phyloP scores from a whole-genome alignment of 2,797 vertebrate genomes.

The Rachycentron canadum region DNA sequence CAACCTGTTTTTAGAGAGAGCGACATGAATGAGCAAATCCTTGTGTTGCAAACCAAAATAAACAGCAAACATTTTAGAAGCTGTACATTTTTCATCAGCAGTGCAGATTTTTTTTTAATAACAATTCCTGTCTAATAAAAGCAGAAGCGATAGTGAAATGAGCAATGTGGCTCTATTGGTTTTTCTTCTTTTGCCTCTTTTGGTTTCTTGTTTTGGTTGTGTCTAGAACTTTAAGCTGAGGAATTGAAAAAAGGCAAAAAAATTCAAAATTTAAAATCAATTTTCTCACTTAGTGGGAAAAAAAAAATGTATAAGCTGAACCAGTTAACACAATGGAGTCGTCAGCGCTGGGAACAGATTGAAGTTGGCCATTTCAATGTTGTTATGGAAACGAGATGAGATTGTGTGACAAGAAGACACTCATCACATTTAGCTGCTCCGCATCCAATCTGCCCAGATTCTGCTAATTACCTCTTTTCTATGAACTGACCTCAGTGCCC shows the following conservation, averaged over 20 bases:
- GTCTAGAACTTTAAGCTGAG: not conserved
- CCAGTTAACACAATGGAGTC: slow-evolving; percentile 30
- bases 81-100: not conserved
- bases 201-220: no score
- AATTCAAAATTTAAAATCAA: not conserved
- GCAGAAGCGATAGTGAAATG: not conserved
- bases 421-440: slow-evolving; percentile 65
- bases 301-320: slow-evolving; percentile 18
- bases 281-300: not conserved
- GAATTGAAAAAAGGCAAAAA: not conserved
- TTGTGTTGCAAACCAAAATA: slow-evolving; percentile 19
- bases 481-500: slow-evolving; percentile 51
- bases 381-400: slow-evolving; percentile 85
- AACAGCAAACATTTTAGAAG: slow-evolving; percentile 3
- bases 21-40: slow-evolving; percentile 41
- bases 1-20: slow-evolving; percentile 45
- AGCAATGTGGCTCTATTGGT: not conserved
- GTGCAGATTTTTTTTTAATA: not conserved
- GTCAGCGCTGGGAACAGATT: slow-evolving; percentile 59
- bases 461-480: slow-evolving; percentile 66
- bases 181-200: no score
- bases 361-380: slow-evolving; percentile 77
- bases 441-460: slow-evolving; percentile 58
- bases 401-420: slow-evolving; percentile 71
- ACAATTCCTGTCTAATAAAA: not conserved